Evolutionary conservation across 2,888 invertebrate species (phyloP).

Genomic region (Onchidella celtica): DNA sequence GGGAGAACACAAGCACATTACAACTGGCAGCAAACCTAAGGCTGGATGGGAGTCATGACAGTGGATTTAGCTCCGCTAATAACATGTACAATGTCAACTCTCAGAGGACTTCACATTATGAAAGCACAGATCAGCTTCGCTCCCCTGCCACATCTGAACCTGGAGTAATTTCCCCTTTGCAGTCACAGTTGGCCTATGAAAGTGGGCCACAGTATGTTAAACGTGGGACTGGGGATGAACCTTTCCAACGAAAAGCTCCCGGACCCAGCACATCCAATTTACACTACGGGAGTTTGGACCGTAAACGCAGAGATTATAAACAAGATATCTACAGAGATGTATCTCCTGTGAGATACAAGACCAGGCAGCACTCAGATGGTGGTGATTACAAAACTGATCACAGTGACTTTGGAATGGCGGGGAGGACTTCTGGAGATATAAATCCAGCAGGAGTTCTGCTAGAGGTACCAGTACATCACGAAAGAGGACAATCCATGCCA

Average conservation of each 20-base stretch:
- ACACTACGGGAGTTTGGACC: conserved; percentile 67
- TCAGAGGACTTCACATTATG: conserved; percentile 78
- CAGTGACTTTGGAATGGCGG: background rate
- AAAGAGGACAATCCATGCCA: conserved; percentile 37
- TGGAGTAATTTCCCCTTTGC: conserved; percentile 27
- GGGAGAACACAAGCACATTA: background rate
- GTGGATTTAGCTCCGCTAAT: conserved; percentile 72
- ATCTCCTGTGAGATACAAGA: conserved; percentile 33
- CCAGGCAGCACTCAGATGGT: background rate
- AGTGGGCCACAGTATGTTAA: conserved; percentile 5
- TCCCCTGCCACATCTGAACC: conserved; percentile 59
- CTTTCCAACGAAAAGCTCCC: conserved; percentile 31
- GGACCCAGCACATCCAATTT: background rate
- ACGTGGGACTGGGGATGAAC: conserved; percentile 33
- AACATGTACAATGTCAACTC: conserved; percentile 80
- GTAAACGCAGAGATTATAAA: conserved; percentile 54
- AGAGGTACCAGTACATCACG: conserved; percentile 42
- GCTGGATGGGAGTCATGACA: conserved; percentile 69
- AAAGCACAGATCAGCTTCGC: conserved; percentile 74
- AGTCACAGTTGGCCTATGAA: background rate
- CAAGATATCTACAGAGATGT: conserved; percentile 48
- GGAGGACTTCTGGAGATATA: background rate
- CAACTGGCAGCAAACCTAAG: conserved; percentile 48
- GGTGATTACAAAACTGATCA: conserved; percentile 22
- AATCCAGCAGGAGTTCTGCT: conserved; percentile 20